Conservation (phyloP, 2,888 invertebrate genomes). For the Mystacides longicornis region DNA sequence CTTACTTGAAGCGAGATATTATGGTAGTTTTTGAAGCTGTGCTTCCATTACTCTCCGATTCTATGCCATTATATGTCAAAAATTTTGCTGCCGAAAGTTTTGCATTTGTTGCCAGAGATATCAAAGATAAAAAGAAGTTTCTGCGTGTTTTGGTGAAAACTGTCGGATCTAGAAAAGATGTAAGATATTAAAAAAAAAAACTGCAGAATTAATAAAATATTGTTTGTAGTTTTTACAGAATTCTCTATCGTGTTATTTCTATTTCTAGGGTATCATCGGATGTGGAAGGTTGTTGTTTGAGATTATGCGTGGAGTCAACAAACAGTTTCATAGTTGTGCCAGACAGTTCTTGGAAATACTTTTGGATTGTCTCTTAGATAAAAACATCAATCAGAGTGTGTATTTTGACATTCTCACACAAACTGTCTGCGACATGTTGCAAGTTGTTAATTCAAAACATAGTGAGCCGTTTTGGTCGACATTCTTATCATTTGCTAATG, state of each 20-base stretch:
- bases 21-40: slow-evolving; percentile 62
- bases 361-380: slow-evolving; percentile 53
- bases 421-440: slow-evolving; percentile 56
- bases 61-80: slow-evolving; percentile 76
- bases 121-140: slow-evolving; percentile 70
- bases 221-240: not conserved
- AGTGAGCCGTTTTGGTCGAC: slow-evolving; percentile 60
- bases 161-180: slow-evolving; percentile 59
- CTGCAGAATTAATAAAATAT: not conserved
- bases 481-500: slow-evolving; percentile 29
- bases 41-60: slow-evolving; percentile 67
- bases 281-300: slow-evolving; percentile 85
- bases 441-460: slow-evolving; percentile 55
- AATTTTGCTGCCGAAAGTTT: slow-evolving; percentile 95
- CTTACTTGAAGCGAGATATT: slow-evolving; percentile 74
- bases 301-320: slow-evolving; percentile 73
- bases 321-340: slow-evolving; percentile 80
- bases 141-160: slow-evolving; percentile 60
- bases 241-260: slow-evolving; percentile 11
- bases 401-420: slow-evolving; percentile 59
- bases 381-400: slow-evolving; percentile 44
- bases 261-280: slow-evolving; percentile 63
- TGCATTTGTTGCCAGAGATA: slow-evolving; percentile 87
- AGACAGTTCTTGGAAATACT: slow-evolving; percentile 62
- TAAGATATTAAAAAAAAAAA: slow-evolving; percentile 36